These are phyloP conservation scores for Papilio elwesi DNA, from an alignment of 2,888 invertebrate genomes.

Conservation along the genomic window DNA sequence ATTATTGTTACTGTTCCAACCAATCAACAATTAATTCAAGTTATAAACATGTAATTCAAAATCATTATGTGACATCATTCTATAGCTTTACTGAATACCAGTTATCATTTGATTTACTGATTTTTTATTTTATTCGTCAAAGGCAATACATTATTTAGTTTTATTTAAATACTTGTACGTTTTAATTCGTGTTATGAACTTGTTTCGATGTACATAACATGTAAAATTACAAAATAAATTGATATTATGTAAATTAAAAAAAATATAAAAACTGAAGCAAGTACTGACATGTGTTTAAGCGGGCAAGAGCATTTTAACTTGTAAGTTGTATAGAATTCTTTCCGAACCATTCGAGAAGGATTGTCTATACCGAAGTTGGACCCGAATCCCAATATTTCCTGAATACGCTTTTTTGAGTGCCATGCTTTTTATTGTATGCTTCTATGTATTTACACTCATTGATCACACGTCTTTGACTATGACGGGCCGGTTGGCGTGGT, in stretches of 20 bases:
- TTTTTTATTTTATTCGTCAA: background rate
- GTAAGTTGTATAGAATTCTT: constrained; percentile 52
- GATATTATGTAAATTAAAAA: too few species aligned
- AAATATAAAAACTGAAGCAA: background rate
- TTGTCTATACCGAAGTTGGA: constrained; percentile 29
- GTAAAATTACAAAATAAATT: background rate
- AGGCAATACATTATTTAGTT: too few species aligned
- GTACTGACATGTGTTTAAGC: constrained; percentile 3
- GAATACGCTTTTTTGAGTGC: constrained; percentile 28
- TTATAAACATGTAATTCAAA: too few species aligned
- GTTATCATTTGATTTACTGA: background rate
- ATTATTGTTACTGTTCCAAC: background rate
- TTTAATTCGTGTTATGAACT: constrained; percentile 8
- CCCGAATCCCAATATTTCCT: constrained; percentile 19
- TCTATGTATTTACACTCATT: background rate
- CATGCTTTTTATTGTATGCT: background rate
- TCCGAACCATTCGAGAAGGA: constrained; percentile 35
- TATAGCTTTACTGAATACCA: too few species aligned
- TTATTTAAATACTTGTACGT: constrained; percentile 3
- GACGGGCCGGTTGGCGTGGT: too few species aligned
- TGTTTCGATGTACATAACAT: background rate
- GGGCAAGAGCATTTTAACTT: constrained; percentile 45
- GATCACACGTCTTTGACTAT: background rate
- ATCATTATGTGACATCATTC: too few species aligned
- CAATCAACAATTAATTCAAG: too few species aligned